phyloP scores from a whole-genome alignment of 2,113 vertebrate genomes.

The Furnarius figulus region DNA sequence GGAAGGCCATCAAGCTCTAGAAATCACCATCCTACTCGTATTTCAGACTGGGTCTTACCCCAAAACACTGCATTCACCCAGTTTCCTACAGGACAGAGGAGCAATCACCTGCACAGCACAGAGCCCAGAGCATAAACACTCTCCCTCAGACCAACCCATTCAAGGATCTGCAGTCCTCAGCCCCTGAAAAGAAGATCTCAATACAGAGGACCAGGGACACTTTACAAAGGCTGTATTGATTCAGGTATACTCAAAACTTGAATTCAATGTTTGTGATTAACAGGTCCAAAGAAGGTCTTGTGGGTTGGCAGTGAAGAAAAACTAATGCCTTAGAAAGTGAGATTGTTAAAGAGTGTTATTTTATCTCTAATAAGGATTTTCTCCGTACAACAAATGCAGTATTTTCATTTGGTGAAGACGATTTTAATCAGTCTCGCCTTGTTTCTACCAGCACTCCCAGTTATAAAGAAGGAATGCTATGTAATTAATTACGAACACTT shows the following conservation, averaged over 20 bases:
- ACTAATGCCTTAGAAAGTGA: background rate
- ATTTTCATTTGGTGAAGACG: background rate
- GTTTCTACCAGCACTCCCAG: background rate
- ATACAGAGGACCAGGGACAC: background rate
- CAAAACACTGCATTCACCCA: background rate
- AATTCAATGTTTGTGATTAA: background rate
- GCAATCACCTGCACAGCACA: background rate
- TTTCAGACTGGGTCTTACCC: background rate
- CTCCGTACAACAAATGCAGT: background rate
- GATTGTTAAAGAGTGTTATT: background rate
- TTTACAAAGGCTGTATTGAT: background rate
- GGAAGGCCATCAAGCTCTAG: background rate
- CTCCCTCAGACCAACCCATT: background rate
- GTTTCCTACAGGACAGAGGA: background rate
- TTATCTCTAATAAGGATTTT: background rate
- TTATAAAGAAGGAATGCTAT: background rate
- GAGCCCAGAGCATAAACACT: background rate
- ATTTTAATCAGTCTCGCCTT: background rate
- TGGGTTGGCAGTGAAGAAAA: background rate
- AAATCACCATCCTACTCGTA: background rate
- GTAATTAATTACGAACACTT: constrained; percentile 22
- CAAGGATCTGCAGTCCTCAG: background rate
- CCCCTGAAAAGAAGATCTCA: background rate
- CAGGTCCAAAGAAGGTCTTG: background rate
- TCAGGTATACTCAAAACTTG: constrained; percentile 1